Evolutionary conservation across 2,888 invertebrate genomes (phyloP).

Genomic region (Pterostichus madidus): DNA sequence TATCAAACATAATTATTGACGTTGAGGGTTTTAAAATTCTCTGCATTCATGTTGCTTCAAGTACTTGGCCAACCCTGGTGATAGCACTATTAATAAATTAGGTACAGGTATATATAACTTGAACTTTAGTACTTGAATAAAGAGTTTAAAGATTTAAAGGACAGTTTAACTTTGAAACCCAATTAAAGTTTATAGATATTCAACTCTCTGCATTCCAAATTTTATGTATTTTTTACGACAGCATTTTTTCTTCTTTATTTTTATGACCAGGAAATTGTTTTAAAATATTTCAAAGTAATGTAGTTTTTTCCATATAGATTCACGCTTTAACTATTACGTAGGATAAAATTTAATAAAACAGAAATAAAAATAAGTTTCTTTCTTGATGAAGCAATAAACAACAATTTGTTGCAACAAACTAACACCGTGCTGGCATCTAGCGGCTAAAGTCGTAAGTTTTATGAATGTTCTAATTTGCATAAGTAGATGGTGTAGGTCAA

Average conservation of each 20-base stretch:
- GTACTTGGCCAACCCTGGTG: too few species aligned
- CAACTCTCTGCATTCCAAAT: slow-evolving; percentile 22
- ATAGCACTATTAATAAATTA: too few species aligned
- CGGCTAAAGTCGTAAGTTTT: slow-evolving; percentile 2
- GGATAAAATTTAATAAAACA: neutral
- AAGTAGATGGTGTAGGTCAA: slow-evolving; percentile 34
- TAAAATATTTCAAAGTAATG: neutral
- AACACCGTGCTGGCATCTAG: slow-evolving; percentile 26
- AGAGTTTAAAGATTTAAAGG: slow-evolving; percentile 16
- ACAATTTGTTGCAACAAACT: neutral
- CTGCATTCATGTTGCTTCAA: too few species aligned
- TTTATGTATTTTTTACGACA: slow-evolving; percentile 41
- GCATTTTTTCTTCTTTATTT: slow-evolving; percentile 1
- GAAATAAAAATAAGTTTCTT: neutral
- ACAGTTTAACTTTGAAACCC: slow-evolving; percentile 29
- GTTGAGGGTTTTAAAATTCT: neutral
- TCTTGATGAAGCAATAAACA: slow-evolving; percentile 20
- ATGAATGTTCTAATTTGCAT: slow-evolving; percentile 41
- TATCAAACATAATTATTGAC: too few species aligned
- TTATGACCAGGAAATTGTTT: slow-evolving; percentile 28
- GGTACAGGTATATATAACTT: neutral
- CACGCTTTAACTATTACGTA: neutral
- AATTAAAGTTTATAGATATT: slow-evolving; percentile 24
- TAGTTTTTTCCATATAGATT: slow-evolving; percentile 11
- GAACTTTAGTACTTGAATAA: neutral